Conservation (phyloP, 1,140 invertebrate genomes). For the Tribolium castaneum region DNA sequence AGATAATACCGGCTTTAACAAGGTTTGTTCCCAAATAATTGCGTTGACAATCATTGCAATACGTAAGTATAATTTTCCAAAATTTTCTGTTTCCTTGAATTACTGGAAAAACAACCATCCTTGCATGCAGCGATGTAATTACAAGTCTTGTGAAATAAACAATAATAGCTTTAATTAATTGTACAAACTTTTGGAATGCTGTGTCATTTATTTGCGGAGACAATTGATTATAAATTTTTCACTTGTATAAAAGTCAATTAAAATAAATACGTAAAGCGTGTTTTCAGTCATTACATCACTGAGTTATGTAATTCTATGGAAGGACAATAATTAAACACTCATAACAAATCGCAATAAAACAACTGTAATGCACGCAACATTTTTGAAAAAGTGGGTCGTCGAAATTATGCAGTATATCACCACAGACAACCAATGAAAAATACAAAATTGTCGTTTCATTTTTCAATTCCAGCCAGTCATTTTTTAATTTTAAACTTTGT, state of each 20-base stretch:
- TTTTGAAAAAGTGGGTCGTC: too few species aligned
- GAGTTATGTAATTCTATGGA: neutral
- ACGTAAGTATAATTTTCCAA: neutral
- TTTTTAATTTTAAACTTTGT: neutral
- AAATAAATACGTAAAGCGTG: neutral
- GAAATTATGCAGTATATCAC: too few species aligned
- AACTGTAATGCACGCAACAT: too few species aligned
- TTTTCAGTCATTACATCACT: neutral
- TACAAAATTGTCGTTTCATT: neutral
- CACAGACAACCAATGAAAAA: neutral
- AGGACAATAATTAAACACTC: neutral
- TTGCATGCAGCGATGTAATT: neutral
- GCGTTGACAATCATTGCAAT: neutral
- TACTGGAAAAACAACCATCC: neutral
- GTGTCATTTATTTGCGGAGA: neutral
- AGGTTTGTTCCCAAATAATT: neutral
- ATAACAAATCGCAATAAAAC: too few species aligned
- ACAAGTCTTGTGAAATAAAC: neutral
- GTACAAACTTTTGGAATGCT: too few species aligned
- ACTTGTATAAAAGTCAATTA: neutral
- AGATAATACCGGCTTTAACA: neutral
- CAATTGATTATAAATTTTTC: neutral
- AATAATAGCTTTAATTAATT: neutral
- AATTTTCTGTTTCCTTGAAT: neutral
- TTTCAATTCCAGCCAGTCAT: neutral